Conservation (phyloP, 2,113 vertebrate species). For the Mirounga angustirostris region DNA sequence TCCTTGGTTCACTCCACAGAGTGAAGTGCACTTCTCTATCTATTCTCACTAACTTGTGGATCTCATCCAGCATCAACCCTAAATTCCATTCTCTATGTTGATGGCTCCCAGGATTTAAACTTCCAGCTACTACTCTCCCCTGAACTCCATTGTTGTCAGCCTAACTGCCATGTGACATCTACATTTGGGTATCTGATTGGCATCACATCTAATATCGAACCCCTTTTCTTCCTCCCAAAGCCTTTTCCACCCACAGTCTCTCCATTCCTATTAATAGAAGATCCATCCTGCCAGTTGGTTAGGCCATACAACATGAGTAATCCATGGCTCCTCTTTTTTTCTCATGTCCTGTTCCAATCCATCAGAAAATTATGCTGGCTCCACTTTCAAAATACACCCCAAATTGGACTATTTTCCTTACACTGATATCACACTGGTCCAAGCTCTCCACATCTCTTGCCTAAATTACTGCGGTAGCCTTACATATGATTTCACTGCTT, state of each 20-base stretch:
- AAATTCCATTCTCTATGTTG: neutral
- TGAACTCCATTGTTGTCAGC: neutral
- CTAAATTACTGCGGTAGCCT: neutral
- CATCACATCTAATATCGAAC: neutral
- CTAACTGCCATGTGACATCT: neutral
- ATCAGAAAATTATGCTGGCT: neutral
- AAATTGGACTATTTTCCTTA: neutral
- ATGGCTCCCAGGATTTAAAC: neutral
- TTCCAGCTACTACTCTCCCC: neutral
- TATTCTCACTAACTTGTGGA: neutral
- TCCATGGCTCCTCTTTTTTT: neutral
- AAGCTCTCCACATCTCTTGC: neutral
- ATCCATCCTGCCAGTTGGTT: neutral
- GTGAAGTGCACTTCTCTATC: neutral
- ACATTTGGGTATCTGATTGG: neutral
- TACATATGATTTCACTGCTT: neutral
- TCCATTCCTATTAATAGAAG: neutral
- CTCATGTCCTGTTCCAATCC: neutral
- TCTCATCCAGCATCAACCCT: neutral
- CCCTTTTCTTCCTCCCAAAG: neutral
- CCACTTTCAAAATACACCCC: neutral
- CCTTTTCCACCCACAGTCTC: neutral
- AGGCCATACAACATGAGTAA: neutral
- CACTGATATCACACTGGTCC: neutral
- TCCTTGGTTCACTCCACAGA: neutral